phyloP scores from a whole-genome alignment of 2,113 vertebrate genomes.

The Prunella himalayana region DNA sequence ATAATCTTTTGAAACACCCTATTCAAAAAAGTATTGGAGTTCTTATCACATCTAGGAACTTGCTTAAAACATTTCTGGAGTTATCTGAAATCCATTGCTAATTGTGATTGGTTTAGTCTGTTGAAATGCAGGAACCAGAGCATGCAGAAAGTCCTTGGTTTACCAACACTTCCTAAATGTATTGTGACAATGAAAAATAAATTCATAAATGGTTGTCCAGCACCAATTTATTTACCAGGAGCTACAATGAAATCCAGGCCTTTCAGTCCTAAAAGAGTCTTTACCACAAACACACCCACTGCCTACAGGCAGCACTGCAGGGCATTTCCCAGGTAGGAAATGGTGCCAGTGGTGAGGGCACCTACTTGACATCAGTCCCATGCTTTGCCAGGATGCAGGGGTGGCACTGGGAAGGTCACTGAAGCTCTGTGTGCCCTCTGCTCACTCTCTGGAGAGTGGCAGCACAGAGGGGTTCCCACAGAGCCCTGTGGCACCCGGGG shows the following conservation, averaged over 20 bases:
- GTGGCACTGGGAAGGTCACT: neutral
- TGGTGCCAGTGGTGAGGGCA: accelerated
- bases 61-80: neutral
- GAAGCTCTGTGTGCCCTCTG: neutral
- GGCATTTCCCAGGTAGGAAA: neutral
- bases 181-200: neutral
- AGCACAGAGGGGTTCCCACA: neutral
- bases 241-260: neutral
- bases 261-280: neutral
- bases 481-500: accelerated
- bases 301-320: accelerated
- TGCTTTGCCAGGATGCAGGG: accelerated
- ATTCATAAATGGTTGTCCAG: neutral
- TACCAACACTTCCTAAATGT: neutral
- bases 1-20: neutral
- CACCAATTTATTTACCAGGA: neutral
- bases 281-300: neutral
- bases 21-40: neutral
- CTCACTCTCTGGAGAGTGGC: neutral
- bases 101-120: neutral
- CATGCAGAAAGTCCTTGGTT: neutral
- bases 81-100: neutral
- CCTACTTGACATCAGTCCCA: neutral
- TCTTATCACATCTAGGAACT: neutral
- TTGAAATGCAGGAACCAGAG: neutral